Evolutionary conservation across 2,797 vertebrate genomes (phyloP), one percentile per base, ranked within the genome.

Genomic region (Spinibarbus caldwelli): DNA sequence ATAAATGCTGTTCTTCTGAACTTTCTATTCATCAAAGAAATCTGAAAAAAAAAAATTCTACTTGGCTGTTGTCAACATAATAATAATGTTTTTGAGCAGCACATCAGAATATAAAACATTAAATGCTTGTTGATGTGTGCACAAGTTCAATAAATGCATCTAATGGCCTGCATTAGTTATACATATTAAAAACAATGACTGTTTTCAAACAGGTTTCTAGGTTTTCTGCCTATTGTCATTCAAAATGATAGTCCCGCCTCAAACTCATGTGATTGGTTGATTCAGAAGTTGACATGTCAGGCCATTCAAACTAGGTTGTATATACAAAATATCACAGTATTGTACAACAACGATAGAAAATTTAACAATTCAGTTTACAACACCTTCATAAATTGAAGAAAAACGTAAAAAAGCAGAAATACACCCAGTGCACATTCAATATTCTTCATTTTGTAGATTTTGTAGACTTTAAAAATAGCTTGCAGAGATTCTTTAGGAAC

Each of bases 141-240:
- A 17, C 14, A 31, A 17, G 29, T 17, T 31, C 2, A 64, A 17
- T 29, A 64, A 17, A 64, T 4, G 3, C 15, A 15, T 29, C 26
- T 64, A 17, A 59, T 26, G 23, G 54, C 1, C 54, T 57, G 54
- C 23, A 57, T 57, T n/a, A 49, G 47, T 17, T 15, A 47, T 17
- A 47, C 7, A 54, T 23, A 23, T 23, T 3, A 54, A 23, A 23
- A 54, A n/a, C 52, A 57, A 57, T 57, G 87, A 90, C 86, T 83
- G 79, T 77, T 64, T 81, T 88, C 79, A 79, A 88, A 47, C 36
- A 87, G 36, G 21, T 23, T 38, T 38, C 19, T 4, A 2, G 19
- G 68, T 19, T 9, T 70, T 57, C 54, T 57, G 54, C 9, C 9
- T n/a, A 57, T 4, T 29, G 23, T 17, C 68, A 9, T 0, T 45